These are phyloP conservation scores for Pseudoips prasinana DNA, from an alignment of 2,888 invertebrate species.

Conservation along the genomic window DNA sequence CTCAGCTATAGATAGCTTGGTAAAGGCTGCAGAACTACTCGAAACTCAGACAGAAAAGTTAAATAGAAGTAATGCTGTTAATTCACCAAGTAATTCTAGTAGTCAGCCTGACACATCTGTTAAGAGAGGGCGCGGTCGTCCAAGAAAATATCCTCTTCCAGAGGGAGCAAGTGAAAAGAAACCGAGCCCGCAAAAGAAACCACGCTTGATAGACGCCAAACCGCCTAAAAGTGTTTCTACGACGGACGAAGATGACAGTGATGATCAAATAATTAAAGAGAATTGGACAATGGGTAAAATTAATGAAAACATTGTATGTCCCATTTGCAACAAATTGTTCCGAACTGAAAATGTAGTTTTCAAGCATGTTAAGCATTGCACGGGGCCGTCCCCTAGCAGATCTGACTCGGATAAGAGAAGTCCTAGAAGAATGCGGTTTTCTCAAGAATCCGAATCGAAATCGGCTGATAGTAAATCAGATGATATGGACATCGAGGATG, in stretches of 20 bases:
- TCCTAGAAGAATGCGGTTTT: conserved; percentile 47
- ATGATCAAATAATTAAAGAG: conserved; percentile 60
- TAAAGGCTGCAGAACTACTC: conserved; percentile 72
- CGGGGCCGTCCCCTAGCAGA: conserved; percentile 70
- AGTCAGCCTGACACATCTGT: conserved; percentile 52
- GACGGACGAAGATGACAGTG: conserved; percentile 52
- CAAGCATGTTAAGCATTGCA: conserved; percentile 78
- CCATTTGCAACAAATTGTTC: conserved; percentile 74
- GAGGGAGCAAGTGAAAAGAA: conserved; percentile 45
- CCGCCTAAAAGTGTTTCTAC: conserved; percentile 32
- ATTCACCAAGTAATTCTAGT: conserved; percentile 31
- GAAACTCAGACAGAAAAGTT: conserved; percentile 63
- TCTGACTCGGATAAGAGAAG: conserved; percentile 67
- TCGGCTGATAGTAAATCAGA: conserved; percentile 50
- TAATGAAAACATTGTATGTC: conserved; percentile 76
- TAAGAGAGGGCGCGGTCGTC: conserved; percentile 72
- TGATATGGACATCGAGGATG: conserved; percentile 48
- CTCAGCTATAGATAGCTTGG: conserved; percentile 71
- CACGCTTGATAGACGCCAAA: conserved; percentile 56
- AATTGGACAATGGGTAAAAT: conserved; percentile 81
- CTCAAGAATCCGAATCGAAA: conserved; percentile 56
- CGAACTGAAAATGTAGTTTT: conserved; percentile 77
- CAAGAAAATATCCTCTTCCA: conserved; percentile 69
- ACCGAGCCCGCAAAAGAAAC: conserved; percentile 63
- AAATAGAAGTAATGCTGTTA: conserved; percentile 19